These are phyloP conservation scores for Burhinus oedicnemus DNA, from an alignment of 2,113 vertebrate species.

Conservation along the genomic window DNA sequence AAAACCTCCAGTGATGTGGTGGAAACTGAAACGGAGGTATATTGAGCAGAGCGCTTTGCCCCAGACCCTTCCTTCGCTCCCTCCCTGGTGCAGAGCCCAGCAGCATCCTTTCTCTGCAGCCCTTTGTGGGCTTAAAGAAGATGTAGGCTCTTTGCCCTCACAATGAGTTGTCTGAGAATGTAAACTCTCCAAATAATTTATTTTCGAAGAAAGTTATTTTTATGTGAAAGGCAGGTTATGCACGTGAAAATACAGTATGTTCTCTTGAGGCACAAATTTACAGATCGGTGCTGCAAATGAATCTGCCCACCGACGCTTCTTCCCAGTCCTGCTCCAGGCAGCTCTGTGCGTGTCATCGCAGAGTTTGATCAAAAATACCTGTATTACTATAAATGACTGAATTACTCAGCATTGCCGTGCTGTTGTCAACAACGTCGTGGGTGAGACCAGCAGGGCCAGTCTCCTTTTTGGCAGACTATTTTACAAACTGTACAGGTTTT, in stretches of 20 bases:
- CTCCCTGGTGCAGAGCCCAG: background rate
- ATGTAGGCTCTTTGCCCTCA: background rate
- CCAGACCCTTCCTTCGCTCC: background rate
- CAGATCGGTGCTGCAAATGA: background rate
- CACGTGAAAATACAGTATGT: background rate
- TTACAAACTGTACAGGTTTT: background rate
- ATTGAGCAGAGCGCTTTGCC: background rate
- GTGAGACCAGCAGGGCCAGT: background rate
- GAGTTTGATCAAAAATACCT: background rate
- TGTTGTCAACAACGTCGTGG: background rate
- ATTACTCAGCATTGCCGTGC: background rate
- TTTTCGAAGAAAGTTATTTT: conserved; percentile 20
- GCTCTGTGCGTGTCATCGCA: background rate
- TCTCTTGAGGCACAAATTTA: background rate
- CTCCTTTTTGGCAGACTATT: background rate
- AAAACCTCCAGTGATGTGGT: background rate
- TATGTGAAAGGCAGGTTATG: background rate
- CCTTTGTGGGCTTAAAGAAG: background rate
- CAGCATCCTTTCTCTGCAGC: background rate
- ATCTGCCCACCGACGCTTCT: background rate
- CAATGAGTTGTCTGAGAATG: background rate
- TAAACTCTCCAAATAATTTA: background rate
- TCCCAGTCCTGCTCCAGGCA: background rate
- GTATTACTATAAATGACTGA: background rate
- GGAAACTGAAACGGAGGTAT: background rate